Evolutionary conservation across 2,113 vertebrate species (phyloP), one percentile per base, ranked within the genome.

Genomic region (Ancistrus triradiatus): DNA sequence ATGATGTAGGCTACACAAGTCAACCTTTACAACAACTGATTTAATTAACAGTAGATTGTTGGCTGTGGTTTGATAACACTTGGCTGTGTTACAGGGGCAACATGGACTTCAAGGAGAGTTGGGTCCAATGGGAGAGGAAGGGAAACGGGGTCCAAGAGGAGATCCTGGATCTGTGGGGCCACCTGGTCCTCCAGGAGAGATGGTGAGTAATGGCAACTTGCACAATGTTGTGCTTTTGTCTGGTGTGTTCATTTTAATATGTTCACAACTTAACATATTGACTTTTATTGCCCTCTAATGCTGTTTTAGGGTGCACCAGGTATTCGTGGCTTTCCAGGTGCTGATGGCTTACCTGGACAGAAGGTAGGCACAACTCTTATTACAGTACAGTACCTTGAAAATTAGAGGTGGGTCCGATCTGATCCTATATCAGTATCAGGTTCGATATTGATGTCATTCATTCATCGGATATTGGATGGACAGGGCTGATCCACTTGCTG

Each of bases 261-360:
- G 11, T 7, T 11, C 13, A 38, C 2, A 38, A 38, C n/a, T 7
- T 4, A 38, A 38, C 13, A 38, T 10, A 38, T 38, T 50, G 17
- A 1, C 25, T 49, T 15, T 18, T n/a, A n/a, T n/a, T n/a, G n/a
- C n/a, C n/a, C n/a, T n/a, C n/a, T n/a, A n/a, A n/a, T n/a, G n/a
- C 4, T 63, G 17, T 37, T 33, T 48, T 27, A 99, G 96, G 97
- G 97, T 69, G 72, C 91, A 80, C 93, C 95, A 58, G 97, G 97
- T 65, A 95, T 94, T 51, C 85, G 97, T 72, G 97, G 96, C 2
- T 99, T 99, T 79, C 92, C 95, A 22, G 96, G 96, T 63, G 89
- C 90, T 31, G 96, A 99, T 74, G 95, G 96, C 35, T 85, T 99
- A 63, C 91, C 92, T 64, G 96, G 96, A 35, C 93, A 89, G 17